Evolutionary conservation across 2,888 invertebrate genomes (phyloP).

Genomic region (Spodoptera exigua): DNA sequence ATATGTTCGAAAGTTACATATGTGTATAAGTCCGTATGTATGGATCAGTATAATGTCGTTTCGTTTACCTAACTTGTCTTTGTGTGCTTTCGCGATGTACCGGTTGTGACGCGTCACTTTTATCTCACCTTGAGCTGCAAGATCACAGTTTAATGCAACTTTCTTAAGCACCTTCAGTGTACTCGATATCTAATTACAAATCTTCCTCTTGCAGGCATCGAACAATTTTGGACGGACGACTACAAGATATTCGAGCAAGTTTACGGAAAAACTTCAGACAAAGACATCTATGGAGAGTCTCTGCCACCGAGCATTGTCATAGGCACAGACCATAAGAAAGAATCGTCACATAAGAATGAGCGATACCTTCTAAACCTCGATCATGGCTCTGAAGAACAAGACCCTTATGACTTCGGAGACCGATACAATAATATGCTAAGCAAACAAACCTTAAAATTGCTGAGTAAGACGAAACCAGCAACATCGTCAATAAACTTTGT

Average conservation of each 20-base stretch:
- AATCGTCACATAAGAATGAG: slow-evolving; percentile 76
- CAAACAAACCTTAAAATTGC: slow-evolving; percentile 50
- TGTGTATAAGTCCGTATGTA: not conserved
- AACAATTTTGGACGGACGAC: slow-evolving; percentile 83
- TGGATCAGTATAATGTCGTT: slow-evolving; percentile 36
- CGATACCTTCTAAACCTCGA: slow-evolving; percentile 60
- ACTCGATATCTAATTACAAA: not conserved
- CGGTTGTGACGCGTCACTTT: slow-evolving; percentile 37
- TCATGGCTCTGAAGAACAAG: slow-evolving; percentile 57
- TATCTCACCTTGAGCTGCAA: slow-evolving; percentile 12
- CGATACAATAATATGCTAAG: slow-evolving; percentile 65
- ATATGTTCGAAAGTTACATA: slow-evolving; percentile 46
- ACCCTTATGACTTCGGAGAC: slow-evolving; percentile 64
- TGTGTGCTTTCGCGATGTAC: slow-evolving; percentile 37
- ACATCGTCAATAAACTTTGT: slow-evolving; percentile 71
- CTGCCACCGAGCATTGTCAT: slow-evolving; percentile 68
- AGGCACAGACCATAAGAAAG: slow-evolving; percentile 54
- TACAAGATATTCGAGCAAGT: slow-evolving; percentile 81
- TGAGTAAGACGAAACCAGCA: slow-evolving; percentile 61
- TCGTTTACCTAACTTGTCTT: slow-evolving; percentile 12
- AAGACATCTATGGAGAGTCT: slow-evolving; percentile 75
- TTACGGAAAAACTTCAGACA: slow-evolving; percentile 84
- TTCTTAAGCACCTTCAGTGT: slow-evolving; percentile 22
- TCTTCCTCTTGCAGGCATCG: slow-evolving; percentile 69
- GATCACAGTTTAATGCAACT: slow-evolving; percentile 31